Conservation (phyloP, 2,797 vertebrate genomes). For the Sebastes elongatus region DNA sequence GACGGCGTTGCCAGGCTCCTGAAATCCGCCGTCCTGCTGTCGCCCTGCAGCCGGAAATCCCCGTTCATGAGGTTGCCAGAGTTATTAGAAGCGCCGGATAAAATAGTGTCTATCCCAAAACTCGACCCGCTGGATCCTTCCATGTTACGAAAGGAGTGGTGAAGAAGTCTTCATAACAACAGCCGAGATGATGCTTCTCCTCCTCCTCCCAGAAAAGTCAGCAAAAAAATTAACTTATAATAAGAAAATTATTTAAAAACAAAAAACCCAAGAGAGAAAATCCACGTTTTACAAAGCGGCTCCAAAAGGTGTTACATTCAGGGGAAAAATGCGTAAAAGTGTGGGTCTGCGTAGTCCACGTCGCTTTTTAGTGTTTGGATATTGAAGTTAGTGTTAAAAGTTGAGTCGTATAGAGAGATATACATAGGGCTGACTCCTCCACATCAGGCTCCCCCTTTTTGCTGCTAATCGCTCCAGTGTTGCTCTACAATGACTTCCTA, state of each 20-base stretch:
- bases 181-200: slow-evolving; percentile 45
- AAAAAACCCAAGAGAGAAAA: slow-evolving; percentile 61
- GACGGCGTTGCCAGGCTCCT: slow-evolving; percentile 92
- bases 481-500: slow-evolving; percentile 93
- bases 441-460: slow-evolving; percentile 88
- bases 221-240: slow-evolving; percentile 34
- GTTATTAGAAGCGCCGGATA: slow-evolving; percentile 88
- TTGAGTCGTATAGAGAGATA: slow-evolving; percentile 86
- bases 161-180: slow-evolving; percentile 87
- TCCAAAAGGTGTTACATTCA: slow-evolving; percentile 76
- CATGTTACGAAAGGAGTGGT: slow-evolving; percentile 84
- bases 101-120: slow-evolving; percentile 99
- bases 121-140: slow-evolving; percentile 95
- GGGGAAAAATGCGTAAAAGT: slow-evolving; percentile 63
- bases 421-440: slow-evolving; percentile 86
- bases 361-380: slow-evolving; percentile 80
- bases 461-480: slow-evolving; percentile 90
- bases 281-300: slow-evolving; percentile 54
- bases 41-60: slow-evolving; percentile 89
- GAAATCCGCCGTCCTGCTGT: slow-evolving; percentile 92
- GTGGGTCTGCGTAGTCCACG: slow-evolving; percentile 73
- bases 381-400: slow-evolving; percentile 91
- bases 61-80: slow-evolving; percentile 93
- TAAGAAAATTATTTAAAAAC: not conserved
- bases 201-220: slow-evolving; percentile 47